phyloP scores from a whole-genome alignment of 2,888 invertebrate species.

The Bellardia pandia region DNA sequence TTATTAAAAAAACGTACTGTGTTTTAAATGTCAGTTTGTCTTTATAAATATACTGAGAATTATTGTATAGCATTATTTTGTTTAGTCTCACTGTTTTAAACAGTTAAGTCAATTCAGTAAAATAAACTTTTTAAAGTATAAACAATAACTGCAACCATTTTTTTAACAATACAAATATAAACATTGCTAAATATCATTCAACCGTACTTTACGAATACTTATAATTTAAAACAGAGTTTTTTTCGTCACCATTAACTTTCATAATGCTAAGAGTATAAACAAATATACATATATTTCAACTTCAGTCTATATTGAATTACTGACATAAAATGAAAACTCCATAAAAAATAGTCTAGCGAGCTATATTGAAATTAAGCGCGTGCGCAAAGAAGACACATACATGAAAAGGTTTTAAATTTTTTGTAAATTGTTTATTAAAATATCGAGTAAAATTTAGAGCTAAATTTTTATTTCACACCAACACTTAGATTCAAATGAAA shows the following conservation, averaged over 20 bases:
- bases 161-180: slow-evolving; percentile 12
- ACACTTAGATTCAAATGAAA: not conserved
- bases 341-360: slow-evolving; percentile 35
- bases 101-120: not conserved
- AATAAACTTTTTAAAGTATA: slow-evolving; percentile 47
- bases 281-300: slow-evolving; percentile 13
- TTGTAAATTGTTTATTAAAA: not conserved
- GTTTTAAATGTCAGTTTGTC: too few relatives aligned
- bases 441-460: slow-evolving; percentile 6
- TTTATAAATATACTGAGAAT: not conserved
- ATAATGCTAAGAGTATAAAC: slow-evolving; percentile 39
- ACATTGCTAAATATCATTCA: not conserved
- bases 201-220: not conserved
- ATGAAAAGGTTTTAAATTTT: not conserved
- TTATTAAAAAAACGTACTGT: too few relatives aligned
- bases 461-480: not conserved
- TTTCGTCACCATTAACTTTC: slow-evolving; percentile 12
- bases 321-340: not conserved
- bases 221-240: slow-evolving; percentile 8
- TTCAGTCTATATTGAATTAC: slow-evolving; percentile 36
- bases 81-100: slow-evolving; percentile 1
- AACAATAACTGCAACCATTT: slow-evolving; percentile 29
- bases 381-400: slow-evolving; percentile 30
- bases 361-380: slow-evolving; percentile 39
- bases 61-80: not conserved